Evolutionary conservation across 2,797 vertebrate species (phyloP), one percentile per base, ranked within the genome.

Genomic region (Channallabes apus): DNA sequence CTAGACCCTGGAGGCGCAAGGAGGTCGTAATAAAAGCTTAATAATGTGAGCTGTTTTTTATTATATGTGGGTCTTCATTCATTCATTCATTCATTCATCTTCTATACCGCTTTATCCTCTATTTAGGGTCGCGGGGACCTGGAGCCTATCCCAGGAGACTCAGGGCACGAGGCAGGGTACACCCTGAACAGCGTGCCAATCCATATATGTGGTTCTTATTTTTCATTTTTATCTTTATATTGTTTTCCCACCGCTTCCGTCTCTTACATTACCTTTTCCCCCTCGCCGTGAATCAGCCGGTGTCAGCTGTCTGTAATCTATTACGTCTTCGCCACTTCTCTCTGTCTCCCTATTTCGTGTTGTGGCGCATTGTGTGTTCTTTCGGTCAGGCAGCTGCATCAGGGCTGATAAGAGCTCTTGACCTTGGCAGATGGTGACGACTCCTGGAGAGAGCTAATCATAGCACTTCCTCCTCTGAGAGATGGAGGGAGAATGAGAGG

Each of bases 391-490:
- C 89, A 92, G 89, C 90, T 91, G 91, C 91, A 90, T 82, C 84
- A 27, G 71, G 75, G 76, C 88, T 90, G 90, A 92, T 92, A 89
- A 90, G 89, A 88, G 87, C 86, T 86, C 86, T 88, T 91, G 90
- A 92, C 90, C 88, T 90, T 92, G 89, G 88, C 89, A 91, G 91
- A 92, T 90, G 88, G 86, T 89, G 87, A 86, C 81, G 85, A 88
- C 88, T 92, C 87, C 89, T 91, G 90, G 90, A 88, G 88, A 85
- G 89, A 85, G 88, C 89, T 91, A 91, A 91, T 91, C 90, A 91
- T 90, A 91, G 91, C 87, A 90, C 88, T 90, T 91, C 91, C 90
- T 91, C 32, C 86, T 46, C 41, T n/a, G 54, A 14, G 73, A 77
- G 73, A 76, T 12, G 32, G 15, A 76, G 54, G 20, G 73, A 76